Conservation (phyloP, 2,888 invertebrate genomes). For the Microctonus hyperodae region DNA sequence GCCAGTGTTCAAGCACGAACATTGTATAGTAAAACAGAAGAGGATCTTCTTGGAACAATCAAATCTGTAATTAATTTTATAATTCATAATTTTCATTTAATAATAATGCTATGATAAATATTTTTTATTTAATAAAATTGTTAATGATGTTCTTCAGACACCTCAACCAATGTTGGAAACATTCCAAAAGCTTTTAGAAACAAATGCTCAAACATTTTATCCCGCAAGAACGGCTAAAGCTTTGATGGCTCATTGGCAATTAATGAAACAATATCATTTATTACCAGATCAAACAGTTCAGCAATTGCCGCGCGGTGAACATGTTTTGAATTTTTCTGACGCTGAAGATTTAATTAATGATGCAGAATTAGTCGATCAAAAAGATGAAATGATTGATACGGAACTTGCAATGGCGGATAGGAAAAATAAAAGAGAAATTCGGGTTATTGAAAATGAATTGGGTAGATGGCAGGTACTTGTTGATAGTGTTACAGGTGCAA, state of each 20-base stretch:
- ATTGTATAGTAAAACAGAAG: conserved; percentile 88
- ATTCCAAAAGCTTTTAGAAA: conserved; percentile 85
- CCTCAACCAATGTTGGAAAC: conserved; percentile 76
- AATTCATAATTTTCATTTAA: no score
- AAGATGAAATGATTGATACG: conserved; percentile 82
- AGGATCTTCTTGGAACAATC: conserved; percentile 82
- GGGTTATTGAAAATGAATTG: conserved; percentile 87
- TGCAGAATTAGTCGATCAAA: conserved; percentile 79
- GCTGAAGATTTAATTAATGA: conserved; percentile 90
- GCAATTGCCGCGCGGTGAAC: conserved; percentile 69
- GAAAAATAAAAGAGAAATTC: conserved; percentile 83
- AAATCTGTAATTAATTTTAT: conserved; percentile 71
- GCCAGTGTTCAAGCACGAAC: conserved; percentile 88
- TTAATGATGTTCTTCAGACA: conserved; percentile 64
- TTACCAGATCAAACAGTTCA: conserved; percentile 87
- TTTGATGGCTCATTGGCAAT: conserved; percentile 88
- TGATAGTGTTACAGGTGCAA: conserved; percentile 86
- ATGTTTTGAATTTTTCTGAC: conserved; percentile 83
- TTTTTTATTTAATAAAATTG: conserved; percentile 21
- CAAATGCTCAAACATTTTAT: conserved; percentile 87
- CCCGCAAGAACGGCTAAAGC: conserved; percentile 86
- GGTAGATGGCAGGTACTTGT: conserved; percentile 92
- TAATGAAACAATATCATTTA: conserved; percentile 90
- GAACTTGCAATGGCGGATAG: conserved; percentile 80
- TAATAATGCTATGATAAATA: conserved; percentile 10